Evolutionary conservation across 2,888 invertebrate species (phyloP), one percentile per base, ranked within the genome.

Genomic region (Sesia bembeciformis): DNA sequence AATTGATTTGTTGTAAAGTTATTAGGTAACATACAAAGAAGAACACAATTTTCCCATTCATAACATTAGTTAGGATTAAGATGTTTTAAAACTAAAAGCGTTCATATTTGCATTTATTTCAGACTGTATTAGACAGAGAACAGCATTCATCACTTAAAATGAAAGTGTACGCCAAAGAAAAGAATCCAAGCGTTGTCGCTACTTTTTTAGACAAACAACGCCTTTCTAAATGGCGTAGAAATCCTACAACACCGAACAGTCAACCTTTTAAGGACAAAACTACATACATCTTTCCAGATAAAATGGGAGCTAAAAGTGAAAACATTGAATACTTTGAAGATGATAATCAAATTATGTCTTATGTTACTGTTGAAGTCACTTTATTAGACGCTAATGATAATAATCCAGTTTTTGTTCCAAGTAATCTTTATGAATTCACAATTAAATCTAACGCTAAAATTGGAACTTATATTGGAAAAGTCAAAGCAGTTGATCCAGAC

Each of bases 331-430:
- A 80, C 54, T 70, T 82, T 53, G 85, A 85, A 56, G 84, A 89
- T 46, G 57, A 69, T 4, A 71, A 76, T 50, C 85, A 88, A 59
- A 65, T 88, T 0, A 85, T 90, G 84, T 90, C 90, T 3, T 89
- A 75, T 39, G 96, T 96, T 0, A 92, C 92, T 49, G 94, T 97
- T 0, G 95, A 96, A 82, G 94, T 97, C 0, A 94, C 94, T 0
- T 78, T 97, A 40, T 85, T 95, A 0, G 97, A 98, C 73, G 95
- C 97, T 8, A 98, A 98, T 72, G 97, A 98, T 73, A 97, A 97
- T 67, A 95, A 95, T 65, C 97, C 98, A 0, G 93, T 93, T 40
- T 97, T 97, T 70, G 91, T 95, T 39, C 95, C 96, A 3, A 94
- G 93, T 55, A 96, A 96, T 76, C 86, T 96, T 4, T 97, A 96